A percentile compares a stretch with the other conserved stretches of the same genome.
Evolutionary conservation across 2,797 vertebrate species (phyloP).

Genomic region (Alcedo atthis): DNA sequence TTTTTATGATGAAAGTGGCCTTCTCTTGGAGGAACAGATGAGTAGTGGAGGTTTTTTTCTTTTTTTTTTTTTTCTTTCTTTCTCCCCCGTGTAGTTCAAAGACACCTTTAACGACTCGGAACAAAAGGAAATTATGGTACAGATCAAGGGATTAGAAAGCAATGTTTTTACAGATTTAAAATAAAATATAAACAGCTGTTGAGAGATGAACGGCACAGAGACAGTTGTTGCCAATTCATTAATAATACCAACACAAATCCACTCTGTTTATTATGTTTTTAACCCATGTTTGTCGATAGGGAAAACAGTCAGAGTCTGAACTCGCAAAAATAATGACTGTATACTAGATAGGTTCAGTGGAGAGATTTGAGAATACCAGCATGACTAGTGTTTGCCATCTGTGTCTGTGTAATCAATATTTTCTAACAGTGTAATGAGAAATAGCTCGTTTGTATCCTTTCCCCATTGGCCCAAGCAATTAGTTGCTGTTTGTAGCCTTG

Average conservation of each 20-base stretch:
- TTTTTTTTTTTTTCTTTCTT: neutral
- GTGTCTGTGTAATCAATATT: slow-evolving; percentile 73
- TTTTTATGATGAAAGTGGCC: slow-evolving; percentile 75
- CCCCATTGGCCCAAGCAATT: slow-evolving; percentile 36
- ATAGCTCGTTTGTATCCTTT: slow-evolving; percentile 45
- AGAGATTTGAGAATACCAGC: slow-evolving; percentile 59
- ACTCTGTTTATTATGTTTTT: slow-evolving; percentile 62
- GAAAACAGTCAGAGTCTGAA: slow-evolving; percentile 56
- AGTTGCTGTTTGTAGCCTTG: neutral
- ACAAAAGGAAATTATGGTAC: slow-evolving; percentile 79
- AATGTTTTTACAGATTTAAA: slow-evolving; percentile 78
- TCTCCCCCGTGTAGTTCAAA: slow-evolving; percentile 70
- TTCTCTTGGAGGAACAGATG: slow-evolving; percentile 73
- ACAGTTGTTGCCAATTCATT: slow-evolving; percentile 74
- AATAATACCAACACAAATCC: slow-evolving; percentile 72
- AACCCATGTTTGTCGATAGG: slow-evolving; percentile 59
- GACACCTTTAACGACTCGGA: slow-evolving; percentile 69
- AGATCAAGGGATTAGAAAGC: slow-evolving; percentile 75
- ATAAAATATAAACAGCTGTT: slow-evolving; percentile 81
- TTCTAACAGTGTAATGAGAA: slow-evolving; percentile 59
- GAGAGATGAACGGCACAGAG: slow-evolving; percentile 55
- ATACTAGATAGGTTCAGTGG: slow-evolving; percentile 39
- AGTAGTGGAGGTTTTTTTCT: slow-evolving; percentile 15
- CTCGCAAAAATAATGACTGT: slow-evolving; percentile 65
- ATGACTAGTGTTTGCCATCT: slow-evolving; percentile 65